These are phyloP conservation scores for Lucifuga dentata DNA, from an alignment of 2,113 vertebrate species.

Conservation along the genomic window DNA sequence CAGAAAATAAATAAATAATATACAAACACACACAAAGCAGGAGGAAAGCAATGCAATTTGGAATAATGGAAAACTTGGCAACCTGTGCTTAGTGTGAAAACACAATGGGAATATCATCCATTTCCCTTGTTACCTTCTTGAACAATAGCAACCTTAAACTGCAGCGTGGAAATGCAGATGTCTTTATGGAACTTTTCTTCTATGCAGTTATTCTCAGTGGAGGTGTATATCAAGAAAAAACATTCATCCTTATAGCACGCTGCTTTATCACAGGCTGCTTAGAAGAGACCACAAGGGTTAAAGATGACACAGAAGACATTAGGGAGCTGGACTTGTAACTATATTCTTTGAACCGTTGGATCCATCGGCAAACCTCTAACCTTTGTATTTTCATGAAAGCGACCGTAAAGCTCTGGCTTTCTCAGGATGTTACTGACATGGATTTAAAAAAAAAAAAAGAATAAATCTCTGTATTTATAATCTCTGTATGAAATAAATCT, in stretches of 20 bases:
- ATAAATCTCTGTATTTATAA: too few relatives aligned
- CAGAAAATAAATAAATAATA: neutral
- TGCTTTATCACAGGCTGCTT: neutral
- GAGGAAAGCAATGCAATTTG: too few relatives aligned
- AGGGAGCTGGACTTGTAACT: neutral
- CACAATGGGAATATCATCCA: neutral
- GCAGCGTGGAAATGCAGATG: neutral
- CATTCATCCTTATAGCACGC: neutral
- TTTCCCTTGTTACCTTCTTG: neutral
- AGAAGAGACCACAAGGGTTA: neutral
- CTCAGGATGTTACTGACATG: neutral
- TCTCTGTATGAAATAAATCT: too few relatives aligned
- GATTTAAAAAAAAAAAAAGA: too few relatives aligned
- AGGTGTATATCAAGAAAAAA: neutral
- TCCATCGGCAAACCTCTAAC: neutral
- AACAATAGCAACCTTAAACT: neutral
- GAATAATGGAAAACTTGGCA: conserved; percentile 5
- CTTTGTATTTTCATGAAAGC: conserved; percentile 6
- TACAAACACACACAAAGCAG: neutral
- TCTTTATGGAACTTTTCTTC: neutral
- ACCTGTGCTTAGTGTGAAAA: too few relatives aligned
- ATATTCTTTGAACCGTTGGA: neutral
- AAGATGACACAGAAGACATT: neutral
- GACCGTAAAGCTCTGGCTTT: conserved; percentile 10
- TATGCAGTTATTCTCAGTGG: neutral